A percentile compares a stretch with the other conserved stretches of the same genome.
Conservation (phyloP, 2,888 invertebrate genomes). For the Apotomis capreana region DNA sequence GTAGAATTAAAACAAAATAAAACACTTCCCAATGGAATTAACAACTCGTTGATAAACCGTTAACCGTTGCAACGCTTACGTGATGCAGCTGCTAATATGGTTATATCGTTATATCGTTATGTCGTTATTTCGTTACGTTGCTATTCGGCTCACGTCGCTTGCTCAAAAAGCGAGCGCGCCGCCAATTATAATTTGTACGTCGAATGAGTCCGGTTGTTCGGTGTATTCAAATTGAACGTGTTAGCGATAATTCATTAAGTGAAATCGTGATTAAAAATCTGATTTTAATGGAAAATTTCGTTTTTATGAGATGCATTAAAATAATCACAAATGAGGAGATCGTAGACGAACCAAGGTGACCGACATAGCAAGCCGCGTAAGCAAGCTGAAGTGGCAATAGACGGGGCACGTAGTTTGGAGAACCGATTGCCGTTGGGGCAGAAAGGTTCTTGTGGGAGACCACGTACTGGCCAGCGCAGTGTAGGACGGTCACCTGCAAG, state of each 20-base stretch:
- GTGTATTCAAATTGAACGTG: constrained; percentile 40
- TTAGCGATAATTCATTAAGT: constrained; percentile 37
- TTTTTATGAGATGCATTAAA: no score
- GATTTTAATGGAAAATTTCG: not conserved
- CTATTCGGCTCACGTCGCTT: constrained; percentile 33
- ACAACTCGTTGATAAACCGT: constrained; percentile 65
- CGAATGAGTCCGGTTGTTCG: constrained; percentile 49
- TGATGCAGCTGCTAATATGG: constrained; percentile 48
- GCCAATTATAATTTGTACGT: constrained; percentile 68
- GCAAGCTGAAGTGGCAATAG: no score
- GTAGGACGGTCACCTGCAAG: no score
- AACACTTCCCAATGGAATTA: constrained; percentile 54
- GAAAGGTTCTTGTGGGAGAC: no score
- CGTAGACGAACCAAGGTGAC: no score
- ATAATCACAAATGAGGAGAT: no score
- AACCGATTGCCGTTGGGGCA: no score
- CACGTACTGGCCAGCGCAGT: no score
- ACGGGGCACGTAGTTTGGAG: no score
- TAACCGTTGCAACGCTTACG: constrained; percentile 56
- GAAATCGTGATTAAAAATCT: constrained; percentile 21
- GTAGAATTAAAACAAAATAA: constrained; percentile 43
- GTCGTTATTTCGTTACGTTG: constrained; percentile 28
- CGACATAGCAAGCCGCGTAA: no score
- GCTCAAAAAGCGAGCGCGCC: constrained; percentile 62
- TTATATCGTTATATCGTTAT: constrained; percentile 31